A percentile compares a stretch with the other conserved stretches of the same genome.
Evolutionary conservation across 2,113 vertebrate genomes (phyloP).

Genomic region (Marmota monax): DNA sequence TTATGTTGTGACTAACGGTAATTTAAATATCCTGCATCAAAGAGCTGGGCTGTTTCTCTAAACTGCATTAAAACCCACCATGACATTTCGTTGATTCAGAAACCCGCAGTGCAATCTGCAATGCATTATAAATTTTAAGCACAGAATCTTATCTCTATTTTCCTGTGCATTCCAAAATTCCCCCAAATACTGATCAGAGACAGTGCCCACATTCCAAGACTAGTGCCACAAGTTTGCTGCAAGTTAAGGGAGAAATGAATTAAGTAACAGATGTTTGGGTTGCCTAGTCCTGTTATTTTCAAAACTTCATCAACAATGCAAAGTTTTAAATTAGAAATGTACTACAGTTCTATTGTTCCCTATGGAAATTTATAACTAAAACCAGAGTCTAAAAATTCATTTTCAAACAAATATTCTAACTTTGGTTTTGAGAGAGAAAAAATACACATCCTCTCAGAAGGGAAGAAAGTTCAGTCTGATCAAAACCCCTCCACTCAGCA

Average conservation of each 20-base stretch:
- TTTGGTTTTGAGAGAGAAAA: constrained; percentile 50
- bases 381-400: constrained; percentile 77
- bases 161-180: constrained; percentile 61
- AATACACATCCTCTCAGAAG: constrained; percentile 15
- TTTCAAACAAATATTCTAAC: constrained; percentile 74
- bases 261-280: constrained; percentile 70
- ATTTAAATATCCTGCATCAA: constrained; percentile 76
- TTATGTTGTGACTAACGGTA: constrained; percentile 76
- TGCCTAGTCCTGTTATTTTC: constrained; percentile 79
- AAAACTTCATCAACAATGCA: constrained; percentile 75
- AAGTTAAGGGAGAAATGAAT: constrained; percentile 72
- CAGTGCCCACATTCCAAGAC: constrained; percentile 57
- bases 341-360: constrained; percentile 70
- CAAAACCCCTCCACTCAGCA: background rate
- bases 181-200: constrained; percentile 65
- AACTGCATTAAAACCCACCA: constrained; percentile 23
- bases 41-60: constrained; percentile 50
- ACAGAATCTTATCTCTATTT: constrained; percentile 69
- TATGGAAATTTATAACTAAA: constrained; percentile 77
- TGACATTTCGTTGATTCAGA: constrained; percentile 44
- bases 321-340: constrained; percentile 78
- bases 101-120: constrained; percentile 67
- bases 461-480: constrained; percentile 31
- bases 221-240: constrained; percentile 69
- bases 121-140: constrained; percentile 66